These are phyloP conservation scores for Hemaris fuciformis DNA, from an alignment of 2,888 invertebrate genomes.

Conservation along the genomic window DNA sequence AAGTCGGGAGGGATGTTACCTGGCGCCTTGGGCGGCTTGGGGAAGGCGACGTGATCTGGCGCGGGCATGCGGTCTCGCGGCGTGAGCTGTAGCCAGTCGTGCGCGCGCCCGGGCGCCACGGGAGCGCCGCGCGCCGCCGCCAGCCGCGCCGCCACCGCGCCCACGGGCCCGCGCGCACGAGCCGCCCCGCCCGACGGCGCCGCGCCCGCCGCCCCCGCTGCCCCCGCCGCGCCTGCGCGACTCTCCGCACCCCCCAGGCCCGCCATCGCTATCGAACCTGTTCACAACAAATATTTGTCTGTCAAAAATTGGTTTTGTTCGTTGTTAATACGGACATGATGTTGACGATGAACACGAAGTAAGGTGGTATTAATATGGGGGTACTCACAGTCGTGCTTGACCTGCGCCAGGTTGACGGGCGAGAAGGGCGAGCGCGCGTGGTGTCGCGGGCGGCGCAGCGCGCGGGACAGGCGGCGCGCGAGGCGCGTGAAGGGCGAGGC, in stretches of 20 bases:
- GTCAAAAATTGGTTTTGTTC: no score
- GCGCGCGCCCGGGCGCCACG: slow-evolving; percentile 67
- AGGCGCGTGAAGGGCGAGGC: slow-evolving; percentile 95
- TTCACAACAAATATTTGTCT: background rate
- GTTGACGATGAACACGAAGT: background rate
- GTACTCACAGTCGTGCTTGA: slow-evolving; percentile 92
- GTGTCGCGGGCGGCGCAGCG: slow-evolving; percentile 90
- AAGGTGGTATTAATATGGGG: background rate
- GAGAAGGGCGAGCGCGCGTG: slow-evolving; percentile 93
- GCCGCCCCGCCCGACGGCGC: slow-evolving; percentile 39
- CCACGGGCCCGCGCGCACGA: slow-evolving; percentile 63
- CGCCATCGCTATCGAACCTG: slow-evolving; percentile 81
- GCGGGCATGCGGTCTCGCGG: slow-evolving; percentile 89
- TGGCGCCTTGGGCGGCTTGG: slow-evolving; percentile 94
- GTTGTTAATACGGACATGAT: no score
- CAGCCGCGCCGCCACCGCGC: slow-evolving; percentile 67
- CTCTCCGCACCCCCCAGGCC: slow-evolving; percentile 77
- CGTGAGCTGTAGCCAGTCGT: slow-evolving; percentile 88
- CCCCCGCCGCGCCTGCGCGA: slow-evolving; percentile 54
- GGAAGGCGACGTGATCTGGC: slow-evolving; percentile 91
- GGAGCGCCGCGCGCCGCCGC: slow-evolving; percentile 63
- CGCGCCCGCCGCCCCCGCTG: slow-evolving; percentile 57
- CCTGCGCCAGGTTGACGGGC: slow-evolving; percentile 88
- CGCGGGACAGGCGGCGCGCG: slow-evolving; percentile 92
- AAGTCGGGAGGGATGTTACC: slow-evolving; percentile 65